Evolutionary conservation across 2,797 vertebrate species (phyloP).

Genomic region (Falco berigora): DNA sequence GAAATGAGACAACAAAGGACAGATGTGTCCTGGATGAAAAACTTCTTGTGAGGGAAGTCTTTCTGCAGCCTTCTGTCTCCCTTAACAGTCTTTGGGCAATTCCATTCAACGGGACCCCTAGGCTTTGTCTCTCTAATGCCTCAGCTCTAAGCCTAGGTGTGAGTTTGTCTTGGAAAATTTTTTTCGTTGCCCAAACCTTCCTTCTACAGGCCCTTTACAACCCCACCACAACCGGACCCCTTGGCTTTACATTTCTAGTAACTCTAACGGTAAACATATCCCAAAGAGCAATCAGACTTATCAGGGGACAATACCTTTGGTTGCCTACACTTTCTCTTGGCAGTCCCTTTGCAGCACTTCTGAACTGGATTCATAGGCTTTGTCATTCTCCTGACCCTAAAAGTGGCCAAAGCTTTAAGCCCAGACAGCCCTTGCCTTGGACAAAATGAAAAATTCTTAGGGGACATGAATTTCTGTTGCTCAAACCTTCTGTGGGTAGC

Average conservation of each 20-base stretch:
- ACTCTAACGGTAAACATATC: not conserved
- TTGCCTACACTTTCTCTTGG: not conserved
- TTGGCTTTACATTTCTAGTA: not conserved
- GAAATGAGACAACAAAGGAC: not conserved
- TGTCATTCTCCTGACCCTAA: not conserved
- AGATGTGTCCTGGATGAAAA: not conserved
- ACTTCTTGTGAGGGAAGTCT: not conserved
- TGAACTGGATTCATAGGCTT: not conserved
- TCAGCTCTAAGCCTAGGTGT: not conserved
- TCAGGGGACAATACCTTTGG: not conserved
- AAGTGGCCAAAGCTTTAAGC: not conserved
- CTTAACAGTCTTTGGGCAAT: not conserved
- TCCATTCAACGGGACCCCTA: not conserved
- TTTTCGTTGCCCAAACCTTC: not conserved
- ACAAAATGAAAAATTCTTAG: not conserved
- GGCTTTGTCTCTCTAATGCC: not conserved
- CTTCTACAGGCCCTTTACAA: not conserved
- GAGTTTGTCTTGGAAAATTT: not conserved
- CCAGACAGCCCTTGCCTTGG: not conserved
- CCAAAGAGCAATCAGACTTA: not conserved
- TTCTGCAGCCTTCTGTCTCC: not conserved
- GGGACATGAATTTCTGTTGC: not conserved
- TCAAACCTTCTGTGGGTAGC: not conserved
- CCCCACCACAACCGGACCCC: rapidly evolving
- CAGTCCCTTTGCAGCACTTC: not conserved